Conservation (phyloP, 2,113 vertebrate genomes). For the Camelus dromedarius region DNA sequence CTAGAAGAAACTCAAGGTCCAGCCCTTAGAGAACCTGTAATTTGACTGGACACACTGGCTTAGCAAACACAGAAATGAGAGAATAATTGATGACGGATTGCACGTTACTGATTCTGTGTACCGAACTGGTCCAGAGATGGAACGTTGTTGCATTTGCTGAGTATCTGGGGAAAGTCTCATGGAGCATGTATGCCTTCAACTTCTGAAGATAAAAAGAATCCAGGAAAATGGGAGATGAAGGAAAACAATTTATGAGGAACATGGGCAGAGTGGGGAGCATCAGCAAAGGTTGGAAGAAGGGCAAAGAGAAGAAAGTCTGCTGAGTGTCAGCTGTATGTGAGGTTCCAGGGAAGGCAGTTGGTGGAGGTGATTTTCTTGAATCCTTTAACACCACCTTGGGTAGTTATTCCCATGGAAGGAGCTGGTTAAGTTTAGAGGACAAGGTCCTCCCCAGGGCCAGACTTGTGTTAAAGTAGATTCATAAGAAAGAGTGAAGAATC, state of each 20-base stretch:
- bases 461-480: background rate
- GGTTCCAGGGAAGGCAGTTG: background rate
- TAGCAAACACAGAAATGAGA: background rate
- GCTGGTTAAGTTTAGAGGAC: background rate
- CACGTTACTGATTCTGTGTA: background rate
- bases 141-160: background rate
- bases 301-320: background rate
- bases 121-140: background rate
- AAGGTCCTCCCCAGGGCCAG: background rate
- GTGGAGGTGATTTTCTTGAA: background rate
- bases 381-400: background rate
- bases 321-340: rapidly evolving
- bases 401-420: background rate
- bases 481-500: background rate
- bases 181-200: background rate
- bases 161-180: background rate
- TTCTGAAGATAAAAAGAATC: background rate
- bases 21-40: background rate
- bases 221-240: background rate
- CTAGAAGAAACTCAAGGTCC: background rate
- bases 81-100: background rate
- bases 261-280: background rate
- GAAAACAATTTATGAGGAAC: background rate
- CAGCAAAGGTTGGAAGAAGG: rapidly evolving
- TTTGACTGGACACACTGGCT: background rate